phyloP scores from a whole-genome alignment of 1,140 invertebrate genomes.

The Tetramorium simillimum region DNA sequence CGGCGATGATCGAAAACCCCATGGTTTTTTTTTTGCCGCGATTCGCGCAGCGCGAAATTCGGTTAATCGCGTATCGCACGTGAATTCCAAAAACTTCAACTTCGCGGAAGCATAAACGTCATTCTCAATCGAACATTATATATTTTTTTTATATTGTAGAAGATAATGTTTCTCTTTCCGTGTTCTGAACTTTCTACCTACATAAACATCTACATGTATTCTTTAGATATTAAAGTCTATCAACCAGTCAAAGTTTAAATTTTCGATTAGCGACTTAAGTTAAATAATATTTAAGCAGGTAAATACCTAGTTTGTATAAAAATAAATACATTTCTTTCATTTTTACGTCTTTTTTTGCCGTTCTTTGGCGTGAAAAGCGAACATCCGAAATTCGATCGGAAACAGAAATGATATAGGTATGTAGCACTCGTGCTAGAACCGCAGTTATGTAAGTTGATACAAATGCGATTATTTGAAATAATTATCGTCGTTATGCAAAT shows the following conservation, averaged over 20 bases:
- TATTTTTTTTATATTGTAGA: not conserved
- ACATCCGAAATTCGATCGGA: not conserved
- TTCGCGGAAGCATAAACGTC: not conserved
- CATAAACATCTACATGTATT: not conserved
- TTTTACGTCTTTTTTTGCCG: not conserved
- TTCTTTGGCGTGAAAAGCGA: not conserved
- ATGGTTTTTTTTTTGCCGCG: not conserved
- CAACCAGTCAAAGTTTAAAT: not conserved
- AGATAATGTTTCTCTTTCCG: not conserved
- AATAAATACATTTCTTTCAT: no score
- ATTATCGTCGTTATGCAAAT: slow-evolving; percentile 57
- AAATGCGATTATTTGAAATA: slow-evolving; percentile 43
- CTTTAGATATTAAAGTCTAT: not conserved
- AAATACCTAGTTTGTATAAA: not conserved
- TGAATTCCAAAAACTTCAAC: not conserved
- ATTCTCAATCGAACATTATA: not conserved
- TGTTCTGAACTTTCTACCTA: not conserved
- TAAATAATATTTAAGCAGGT: not conserved
- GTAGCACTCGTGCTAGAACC: not conserved
- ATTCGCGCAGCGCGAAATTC: not conserved
- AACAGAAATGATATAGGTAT: not conserved
- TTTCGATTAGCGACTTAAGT: not conserved
- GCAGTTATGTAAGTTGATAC: slow-evolving; percentile 20
- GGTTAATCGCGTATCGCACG: not conserved
- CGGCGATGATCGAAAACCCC: not conserved